Evolutionary conservation across 2,888 invertebrate species (phyloP), one percentile per base, ranked within the genome.

Genomic region (Nymphalis polychloros): DNA sequence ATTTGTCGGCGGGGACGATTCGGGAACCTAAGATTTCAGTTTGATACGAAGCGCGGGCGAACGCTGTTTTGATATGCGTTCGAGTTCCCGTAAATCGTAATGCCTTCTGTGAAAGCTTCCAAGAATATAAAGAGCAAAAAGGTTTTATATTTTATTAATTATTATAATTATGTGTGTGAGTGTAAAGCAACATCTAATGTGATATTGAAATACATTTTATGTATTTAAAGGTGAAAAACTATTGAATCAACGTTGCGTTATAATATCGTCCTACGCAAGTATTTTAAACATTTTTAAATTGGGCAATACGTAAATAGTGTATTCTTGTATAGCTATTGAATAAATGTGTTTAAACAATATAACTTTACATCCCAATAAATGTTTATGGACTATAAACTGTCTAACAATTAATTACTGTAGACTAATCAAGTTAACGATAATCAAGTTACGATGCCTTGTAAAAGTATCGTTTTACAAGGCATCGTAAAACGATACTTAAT

Each of bases 21-120:
- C 64, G 55, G 76, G 81, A 76, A 76, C 76, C 76, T 68, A 76
- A 31, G 81, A 78, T 82, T 86, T 84, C 81, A 87, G 89, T 83
- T 81, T 81, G 79, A 77, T 82, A 80, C 79, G 77, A 77, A 81
- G 79, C 81, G 81, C 81, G 79, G 74, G 76, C 79, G 81, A 72
- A 77, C 80, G 77, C 81, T 81, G 83, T 72, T 73, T 65, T 70
- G 65, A 82, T 79, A 80, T 83, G 83, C 76, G 80, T 83, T 55
- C 70, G 74, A 71, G 75, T 76, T 62, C 67, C 73, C 67, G 72
- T 76, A 70, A 72, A 75, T 50, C 71, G 78, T 53, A 55, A 79
- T 80, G 79, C 72, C 76, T 76, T 77, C 75, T 53, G 70, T 68
- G 72, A 76, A 73, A 78, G 78, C 67, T 69, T 66, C 69, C 70